Base-by-base conservation (phyloP, 1,140 invertebrate species). In the Drosophila navojoa region DNA sequence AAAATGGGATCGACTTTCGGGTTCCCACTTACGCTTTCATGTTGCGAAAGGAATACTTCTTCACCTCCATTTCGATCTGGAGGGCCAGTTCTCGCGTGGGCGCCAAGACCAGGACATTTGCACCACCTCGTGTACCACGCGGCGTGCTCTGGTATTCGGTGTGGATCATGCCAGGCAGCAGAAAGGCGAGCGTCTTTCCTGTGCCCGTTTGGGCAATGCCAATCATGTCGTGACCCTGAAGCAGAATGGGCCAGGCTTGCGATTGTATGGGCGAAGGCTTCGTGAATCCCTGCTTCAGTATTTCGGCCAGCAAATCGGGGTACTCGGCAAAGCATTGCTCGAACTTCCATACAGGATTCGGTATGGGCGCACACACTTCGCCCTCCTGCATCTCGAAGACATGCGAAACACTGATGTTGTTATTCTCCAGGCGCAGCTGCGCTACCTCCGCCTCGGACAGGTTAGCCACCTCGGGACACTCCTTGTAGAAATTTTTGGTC, bases 161-260 rank as follows among this genome's bases (percentile, higher is more conserved):
- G 81, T 98, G 97, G 77, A 98, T 96, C 47, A 99, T 94, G 13
- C 97, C 97, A 35, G 98, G 98, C 32, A 99, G 89, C 0, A 99
- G 92, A 87, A 98, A 99, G 0, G 98, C 97, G 40, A 98, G 92
- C 0, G 98, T 99, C 93, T 96, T 96, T 76, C 97, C 98, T 32
- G 98, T 98, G 64, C 97, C 97, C 27, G 97, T 98, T 93, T 98
- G 98, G 0, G 98, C 97, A 69, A 99, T 98, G 13, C 98, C 98
- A 92, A 98, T 98, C 79, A 98, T 92, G 92, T 98, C 97, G 81
- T 95, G 94, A 0, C 97, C 98, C 80, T 95, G 95, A 5, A 98
- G 89, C 0, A 98, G 92, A 71, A 98, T 93, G 13, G 98, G 98
- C 98, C 97, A 98, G 0, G 96, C 95, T 92, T 98, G 97, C 72